phyloP scores from a whole-genome alignment of 2,888 invertebrate species.

The Bimastos eiseni region DNA sequence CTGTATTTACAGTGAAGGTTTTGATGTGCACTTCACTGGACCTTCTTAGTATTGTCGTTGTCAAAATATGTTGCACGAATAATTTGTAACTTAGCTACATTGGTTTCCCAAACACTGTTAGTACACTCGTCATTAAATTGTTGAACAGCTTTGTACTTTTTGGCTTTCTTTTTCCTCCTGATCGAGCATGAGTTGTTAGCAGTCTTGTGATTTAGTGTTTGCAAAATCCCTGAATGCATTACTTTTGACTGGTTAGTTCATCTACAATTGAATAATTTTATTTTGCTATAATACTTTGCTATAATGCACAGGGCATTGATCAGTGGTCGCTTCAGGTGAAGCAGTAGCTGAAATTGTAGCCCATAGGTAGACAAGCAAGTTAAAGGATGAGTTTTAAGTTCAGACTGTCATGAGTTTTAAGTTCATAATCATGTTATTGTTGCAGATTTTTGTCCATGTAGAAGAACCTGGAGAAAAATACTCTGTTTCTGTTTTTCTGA shows the following conservation, averaged over 20 bases:
- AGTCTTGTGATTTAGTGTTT: background rate
- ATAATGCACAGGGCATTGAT: background rate
- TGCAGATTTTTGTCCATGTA: background rate
- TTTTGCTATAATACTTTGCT: background rate
- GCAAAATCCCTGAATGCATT: background rate
- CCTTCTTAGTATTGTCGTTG: background rate
- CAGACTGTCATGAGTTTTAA: background rate
- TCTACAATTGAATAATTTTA: background rate
- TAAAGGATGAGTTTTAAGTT: background rate
- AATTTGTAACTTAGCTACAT: background rate
- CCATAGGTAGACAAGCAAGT: background rate
- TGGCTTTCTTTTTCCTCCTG: background rate
- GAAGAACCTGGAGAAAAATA: background rate
- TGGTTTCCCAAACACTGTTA: too few relatives aligned
- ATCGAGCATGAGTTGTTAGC: background rate
- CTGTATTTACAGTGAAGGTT: background rate
- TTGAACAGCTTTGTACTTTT: background rate
- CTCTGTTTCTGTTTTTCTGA: slow-evolving; percentile 7
- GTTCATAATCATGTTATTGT: background rate
- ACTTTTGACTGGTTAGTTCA: background rate
- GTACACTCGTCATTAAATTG: background rate
- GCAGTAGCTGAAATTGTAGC: background rate
- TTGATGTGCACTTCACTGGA: background rate
- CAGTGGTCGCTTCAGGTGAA: background rate
- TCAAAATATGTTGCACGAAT: background rate